Base-by-base conservation (phyloP, 2,797 vertebrate species). In the Sebastes jordani region DNA sequence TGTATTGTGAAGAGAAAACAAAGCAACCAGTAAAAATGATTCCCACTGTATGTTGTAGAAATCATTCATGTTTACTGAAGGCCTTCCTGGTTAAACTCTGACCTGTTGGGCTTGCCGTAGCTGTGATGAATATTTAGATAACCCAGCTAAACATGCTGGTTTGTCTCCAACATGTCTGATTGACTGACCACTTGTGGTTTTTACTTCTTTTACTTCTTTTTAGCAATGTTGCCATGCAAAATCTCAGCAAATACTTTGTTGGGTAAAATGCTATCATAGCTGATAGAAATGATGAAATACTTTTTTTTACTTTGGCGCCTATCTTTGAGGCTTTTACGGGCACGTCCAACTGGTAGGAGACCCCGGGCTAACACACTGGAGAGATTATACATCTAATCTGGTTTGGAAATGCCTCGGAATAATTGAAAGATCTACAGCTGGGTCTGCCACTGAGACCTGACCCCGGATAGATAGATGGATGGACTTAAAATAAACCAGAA, bases 101-200 rank as follows among this genome's bases (percentile, higher is more conserved):
- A 55, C 67, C 66, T 71, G 32, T 14, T 29, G 65, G 38, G 36
- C 34, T 63, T 42, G 36, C 36, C 14, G 36, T 63, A 25, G 62
- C 0, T 42, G 13, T 36, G 59, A 67, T 13, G 29, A 79, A 79
- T 70, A 79, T 73, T 67, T 72, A 67, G 55, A 60, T 73, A 67
- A 73, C 22, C 23, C 25, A 34, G n/a, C 32, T 69, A 62, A 76
- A 69, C 42, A 54, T 22, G 16, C 42, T 42, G 60, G 32, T 71
- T 78, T 71, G 60, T 71, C 71, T 71, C 54, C 34, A 56, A 27
- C 76, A 67, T 62, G 54, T 71, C 60, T 71, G 66, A 70, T 42
- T 70, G 58, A 6, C 65, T 63, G 0, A 59, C 25, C 16, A 16
- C 16, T 29, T 0, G 4, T 55, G 30, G 8, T 54, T 22, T 54